Evolutionary conservation across 2,797 vertebrate genomes (phyloP), one percentile per base, ranked within the genome.

Genomic region (Bovichtus diacanthus): DNA sequence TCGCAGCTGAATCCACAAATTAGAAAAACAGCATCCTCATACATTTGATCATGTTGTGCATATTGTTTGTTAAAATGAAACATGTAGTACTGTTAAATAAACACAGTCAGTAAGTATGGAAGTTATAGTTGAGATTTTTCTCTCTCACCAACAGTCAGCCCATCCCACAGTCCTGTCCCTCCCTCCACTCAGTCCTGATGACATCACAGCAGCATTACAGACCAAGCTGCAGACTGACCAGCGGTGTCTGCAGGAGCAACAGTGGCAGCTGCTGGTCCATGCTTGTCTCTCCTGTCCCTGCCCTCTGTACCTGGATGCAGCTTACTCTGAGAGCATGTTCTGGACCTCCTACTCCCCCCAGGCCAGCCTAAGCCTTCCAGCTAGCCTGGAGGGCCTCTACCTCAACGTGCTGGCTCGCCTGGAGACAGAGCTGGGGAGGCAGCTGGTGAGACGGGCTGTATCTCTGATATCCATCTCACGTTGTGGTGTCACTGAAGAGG

Each of bases 401-500:
- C 56, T 79, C 1, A 15, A 54, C n/a, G 25, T 89, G 13, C 66
- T 95, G 51, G 53, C 69, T 51, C 83, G 88, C 68, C 76, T 95
- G 85, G 94, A 94, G 80, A 87, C 71, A 65, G 81, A 79, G 2
- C 88, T 94, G 16, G 95, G 94, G 2, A 74, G 62, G 15, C 88
- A 92, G 51, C 80, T 95, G 60, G 84, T 95, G 27, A 92, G 90
- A 41, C 92, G 86, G 29, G 71, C 81, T 2, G 76, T 76, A 0
- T 80, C 85, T 58, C 86, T 94, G 36, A 77, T 94, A 54, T 91
- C 91, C 0, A 66, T 93, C 60, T 94, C 94, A 36, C 86, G 85
- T 11, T 90, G 87, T 54, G 94, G 94, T 3, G 83, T 93, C 70
- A 92, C 93, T 6, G 88, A 93, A 51, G 92, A 94, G 87, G 87